Evolutionary conservation across 2,797 vertebrate genomes (phyloP).

Genomic region (Steatocranus sp.): DNA sequence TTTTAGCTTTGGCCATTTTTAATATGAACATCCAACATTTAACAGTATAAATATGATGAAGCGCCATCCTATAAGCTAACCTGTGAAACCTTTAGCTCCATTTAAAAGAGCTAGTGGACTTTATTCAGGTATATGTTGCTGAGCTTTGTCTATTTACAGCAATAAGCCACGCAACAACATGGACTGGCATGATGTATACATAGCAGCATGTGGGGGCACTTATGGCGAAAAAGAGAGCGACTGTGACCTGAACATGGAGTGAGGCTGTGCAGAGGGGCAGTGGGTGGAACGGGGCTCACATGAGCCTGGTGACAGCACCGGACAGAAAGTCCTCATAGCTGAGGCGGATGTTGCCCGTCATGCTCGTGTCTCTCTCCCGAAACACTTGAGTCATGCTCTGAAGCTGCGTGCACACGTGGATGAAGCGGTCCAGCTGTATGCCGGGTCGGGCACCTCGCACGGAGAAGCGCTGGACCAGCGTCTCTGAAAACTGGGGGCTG

Average conservation of each 20-base stretch:
- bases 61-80: background rate
- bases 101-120: background rate
- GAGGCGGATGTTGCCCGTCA: slow-evolving; percentile 80
- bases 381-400: slow-evolving; percentile 89
- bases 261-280: background rate
- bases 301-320: slow-evolving; percentile 79
- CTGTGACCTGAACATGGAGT: slow-evolving; percentile 22
- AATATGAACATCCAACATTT: background rate
- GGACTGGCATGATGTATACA: background rate
- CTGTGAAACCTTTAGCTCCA: background rate
- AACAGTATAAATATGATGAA: background rate
- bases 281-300: slow-evolving; percentile 69
- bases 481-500: slow-evolving; percentile 90
- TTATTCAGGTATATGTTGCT: background rate
- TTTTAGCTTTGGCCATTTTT: background rate
- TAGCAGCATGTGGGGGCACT: background rate
- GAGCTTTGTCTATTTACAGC: background rate
- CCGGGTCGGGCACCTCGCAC: slow-evolving; percentile 25
- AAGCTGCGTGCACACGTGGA: slow-evolving; percentile 94
- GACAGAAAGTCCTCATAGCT: slow-evolving; percentile 93
- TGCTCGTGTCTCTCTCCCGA: slow-evolving; percentile 84
- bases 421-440: slow-evolving; percentile 94
- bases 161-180: background rate
- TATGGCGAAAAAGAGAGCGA: background rate
- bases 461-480: slow-evolving; percentile 75